A percentile compares a stretch with the other conserved stretches of the same genome.
Conservation (phyloP, 2,113 vertebrate species). For the Gnathonemus echidnorhynchus region DNA sequence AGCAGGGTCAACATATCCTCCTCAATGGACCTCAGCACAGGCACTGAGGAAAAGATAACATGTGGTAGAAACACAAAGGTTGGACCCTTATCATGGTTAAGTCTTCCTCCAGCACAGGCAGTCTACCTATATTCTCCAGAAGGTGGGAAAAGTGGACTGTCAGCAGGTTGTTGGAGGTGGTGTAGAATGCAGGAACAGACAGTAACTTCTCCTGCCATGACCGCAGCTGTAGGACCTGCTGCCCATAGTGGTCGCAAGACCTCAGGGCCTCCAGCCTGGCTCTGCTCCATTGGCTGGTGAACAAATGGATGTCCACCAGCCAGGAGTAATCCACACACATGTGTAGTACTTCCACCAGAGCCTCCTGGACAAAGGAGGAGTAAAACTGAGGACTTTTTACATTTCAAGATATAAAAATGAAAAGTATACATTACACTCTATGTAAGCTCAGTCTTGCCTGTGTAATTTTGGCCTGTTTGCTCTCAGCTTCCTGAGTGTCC, state of each 20-base stretch:
- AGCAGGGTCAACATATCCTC: slow-evolving; percentile 50
- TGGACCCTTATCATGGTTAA: background rate
- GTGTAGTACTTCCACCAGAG: slow-evolving; percentile 49
- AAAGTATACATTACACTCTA: background rate
- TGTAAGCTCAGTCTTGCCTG: slow-evolving; percentile 42
- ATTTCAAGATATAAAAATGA: background rate
- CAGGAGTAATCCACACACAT: slow-evolving; percentile 52
- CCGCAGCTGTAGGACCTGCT: slow-evolving; percentile 44
- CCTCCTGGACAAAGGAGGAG: slow-evolving; percentile 45
- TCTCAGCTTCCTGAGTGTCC: slow-evolving; percentile 39
- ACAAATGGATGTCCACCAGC: slow-evolving; percentile 51
- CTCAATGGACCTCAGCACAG: slow-evolving; percentile 45
- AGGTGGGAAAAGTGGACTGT: slow-evolving; percentile 45
- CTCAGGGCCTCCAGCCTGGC: slow-evolving; percentile 49
- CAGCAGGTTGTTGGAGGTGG: slow-evolving; percentile 59
- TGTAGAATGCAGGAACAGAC: slow-evolving; percentile 34
- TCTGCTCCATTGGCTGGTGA: slow-evolving; percentile 52
- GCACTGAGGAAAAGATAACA: slow-evolving; percentile 44
- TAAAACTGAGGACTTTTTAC: background rate
- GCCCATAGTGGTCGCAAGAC: slow-evolving; percentile 46
- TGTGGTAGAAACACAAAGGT: background rate
- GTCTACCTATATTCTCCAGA: slow-evolving; percentile 55
- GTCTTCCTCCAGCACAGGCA: background rate
- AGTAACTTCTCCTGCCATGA: slow-evolving; percentile 48
- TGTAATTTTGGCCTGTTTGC: slow-evolving; percentile 40